Evolutionary conservation across 2,113 vertebrate genomes (phyloP), one percentile per base, ranked within the genome.

Genomic region (Elgaria multicarinata): DNA sequence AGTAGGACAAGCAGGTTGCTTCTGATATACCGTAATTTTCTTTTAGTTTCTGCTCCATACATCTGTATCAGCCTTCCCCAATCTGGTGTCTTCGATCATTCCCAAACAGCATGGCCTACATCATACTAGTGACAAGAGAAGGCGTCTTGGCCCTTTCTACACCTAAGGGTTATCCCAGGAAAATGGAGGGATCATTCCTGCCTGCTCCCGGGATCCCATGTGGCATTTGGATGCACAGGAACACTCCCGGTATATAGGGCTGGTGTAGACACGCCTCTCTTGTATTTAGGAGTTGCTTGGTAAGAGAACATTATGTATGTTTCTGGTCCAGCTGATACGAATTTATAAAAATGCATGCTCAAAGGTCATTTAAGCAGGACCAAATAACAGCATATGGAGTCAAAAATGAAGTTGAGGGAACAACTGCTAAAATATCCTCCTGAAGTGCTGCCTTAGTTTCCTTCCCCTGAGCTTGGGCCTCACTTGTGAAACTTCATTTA

Each of bases 381-480:
- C 64, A 87, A 86, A 93, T 79, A 89, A 85, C 62, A 90, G 93
- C 39, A 93, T 81, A 91, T 77, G 26, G 88, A 89, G 74, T 64
- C 77, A 85, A 0, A 84, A 86, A 20, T 69, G 42, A 82, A 55
- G 13, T 6, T 84, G 85, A 83, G 44, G 26, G 13, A 0, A 33
- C 44, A 10, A 75, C 7, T 26, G 55, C 64, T 44, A 86, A 88
- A 66, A 44, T 33, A 8, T 22, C 44, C 12, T n/a, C 58, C 86
- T 78, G 36, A 83, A 85, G 33, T 26, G 72, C 93, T 89, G 76
- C 62, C 83, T 92, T 83, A 31, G 86, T 93, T 92, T 90, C 88
- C 83, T 94, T 90, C 90, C 92, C 71, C 90, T 90, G 46, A 89
- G 53, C 55, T 90, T 42, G 85, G 90, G 88, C 86, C 64, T 93